Evolutionary conservation across 2,888 invertebrate genomes (phyloP).

Genomic region (Osmoderma eremita): DNA sequence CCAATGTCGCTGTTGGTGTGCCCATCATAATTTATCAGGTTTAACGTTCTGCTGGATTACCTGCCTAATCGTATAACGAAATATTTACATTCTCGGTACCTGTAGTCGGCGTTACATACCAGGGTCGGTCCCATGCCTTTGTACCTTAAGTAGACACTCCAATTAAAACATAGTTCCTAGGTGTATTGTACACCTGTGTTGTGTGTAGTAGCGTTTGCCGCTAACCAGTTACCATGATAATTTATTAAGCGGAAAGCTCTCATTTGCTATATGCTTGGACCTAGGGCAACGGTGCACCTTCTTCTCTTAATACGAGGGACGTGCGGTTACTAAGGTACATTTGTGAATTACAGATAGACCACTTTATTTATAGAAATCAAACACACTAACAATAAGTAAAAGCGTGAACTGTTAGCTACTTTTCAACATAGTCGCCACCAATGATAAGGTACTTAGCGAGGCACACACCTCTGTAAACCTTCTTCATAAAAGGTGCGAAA

Average conservation of each 20-base stretch:
- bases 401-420: too few relatives aligned
- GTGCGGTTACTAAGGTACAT: too few relatives aligned
- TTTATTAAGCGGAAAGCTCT: conserved; percentile 4
- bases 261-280: background rate
- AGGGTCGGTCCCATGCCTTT: background rate
- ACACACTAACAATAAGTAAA: too few relatives aligned
- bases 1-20: too few relatives aligned
- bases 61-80: conserved; percentile 3
- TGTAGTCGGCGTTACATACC: too few relatives aligned
- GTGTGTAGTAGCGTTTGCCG: background rate
- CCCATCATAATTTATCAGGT: background rate
- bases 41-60: background rate
- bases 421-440: too few relatives aligned
- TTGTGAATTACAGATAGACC: too few relatives aligned
- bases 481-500: too few relatives aligned
- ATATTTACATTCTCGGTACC: background rate
- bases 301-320: too few relatives aligned
- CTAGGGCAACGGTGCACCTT: background rate
- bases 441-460: too few relatives aligned
- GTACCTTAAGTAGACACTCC: conserved; percentile 14
- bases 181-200: background rate
- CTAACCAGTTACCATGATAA: background rate
- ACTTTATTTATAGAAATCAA: too few relatives aligned
- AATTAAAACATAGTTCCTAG: conserved; percentile 9
- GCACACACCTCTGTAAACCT: too few relatives aligned